These are phyloP conservation scores for Pristionchus mayeri DNA, from an alignment of 2,888 invertebrate species.

Conservation along the genomic window DNA sequence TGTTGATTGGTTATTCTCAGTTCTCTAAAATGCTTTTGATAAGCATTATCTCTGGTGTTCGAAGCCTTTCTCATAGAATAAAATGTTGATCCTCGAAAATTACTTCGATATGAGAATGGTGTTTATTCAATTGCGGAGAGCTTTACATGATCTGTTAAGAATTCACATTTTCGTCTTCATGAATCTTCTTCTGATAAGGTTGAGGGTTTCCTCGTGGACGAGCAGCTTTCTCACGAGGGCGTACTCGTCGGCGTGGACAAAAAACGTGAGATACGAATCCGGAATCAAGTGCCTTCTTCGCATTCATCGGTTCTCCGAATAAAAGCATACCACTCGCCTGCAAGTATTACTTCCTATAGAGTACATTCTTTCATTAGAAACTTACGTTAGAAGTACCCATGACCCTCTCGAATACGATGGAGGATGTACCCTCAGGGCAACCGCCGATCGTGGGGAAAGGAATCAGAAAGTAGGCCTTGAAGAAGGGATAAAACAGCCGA, in stretches of 20 bases:
- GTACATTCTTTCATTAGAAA: neutral
- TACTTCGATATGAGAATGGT: too few relatives aligned
- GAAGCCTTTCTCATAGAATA: constrained; percentile 12
- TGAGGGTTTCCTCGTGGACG: constrained; percentile 26
- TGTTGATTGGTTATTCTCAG: constrained; percentile 28
- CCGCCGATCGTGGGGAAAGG: constrained; percentile 37
- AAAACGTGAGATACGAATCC: constrained; percentile 49
- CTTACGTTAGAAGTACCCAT: constrained; percentile 47
- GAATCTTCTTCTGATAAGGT: constrained; percentile 18
- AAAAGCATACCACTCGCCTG: constrained; percentile 45
- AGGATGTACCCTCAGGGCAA: constrained; percentile 41
- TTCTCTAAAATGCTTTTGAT: neutral
- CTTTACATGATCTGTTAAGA: too few relatives aligned
- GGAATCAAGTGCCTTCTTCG: neutral
- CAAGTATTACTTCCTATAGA: neutral
- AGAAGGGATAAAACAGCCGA: too few relatives aligned
- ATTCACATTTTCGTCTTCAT: constrained; percentile 38
- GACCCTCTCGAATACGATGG: neutral
- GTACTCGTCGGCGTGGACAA: constrained; percentile 21
- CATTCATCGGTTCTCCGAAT: constrained; percentile 46
- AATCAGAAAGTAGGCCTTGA: constrained; percentile 44
- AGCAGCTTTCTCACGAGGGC: constrained; percentile 29
- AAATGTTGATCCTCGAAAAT: too few relatives aligned
- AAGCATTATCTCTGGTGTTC: neutral
- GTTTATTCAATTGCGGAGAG: too few relatives aligned